phyloP scores from a whole-genome alignment of 2,797 vertebrate genomes.

The Cyclopterus lumpus region DNA sequence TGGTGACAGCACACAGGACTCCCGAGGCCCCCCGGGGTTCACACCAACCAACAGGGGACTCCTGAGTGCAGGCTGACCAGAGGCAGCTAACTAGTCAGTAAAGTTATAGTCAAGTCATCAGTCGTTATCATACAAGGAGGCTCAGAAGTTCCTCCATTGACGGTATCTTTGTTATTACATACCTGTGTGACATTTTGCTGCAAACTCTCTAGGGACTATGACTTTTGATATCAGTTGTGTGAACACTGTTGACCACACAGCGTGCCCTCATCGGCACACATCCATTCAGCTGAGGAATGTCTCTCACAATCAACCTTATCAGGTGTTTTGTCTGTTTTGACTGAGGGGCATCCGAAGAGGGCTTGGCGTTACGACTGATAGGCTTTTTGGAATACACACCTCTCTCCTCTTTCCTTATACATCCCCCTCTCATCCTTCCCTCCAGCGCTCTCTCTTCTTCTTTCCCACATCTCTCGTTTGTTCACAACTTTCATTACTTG shows the following conservation, averaged over 20 bases:
- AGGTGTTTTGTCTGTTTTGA: slow-evolving; percentile 81
- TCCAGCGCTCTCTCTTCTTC: neutral
- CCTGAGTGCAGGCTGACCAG: neutral
- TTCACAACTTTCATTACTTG: slow-evolving; percentile 13
- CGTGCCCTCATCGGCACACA: slow-evolving; percentile 66
- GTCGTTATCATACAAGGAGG: neutral
- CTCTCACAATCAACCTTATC: slow-evolving; percentile 78
- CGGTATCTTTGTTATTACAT: slow-evolving; percentile 11
- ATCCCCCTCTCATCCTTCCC: slow-evolving; percentile 18
- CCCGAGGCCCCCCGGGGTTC: neutral
- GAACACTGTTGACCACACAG: slow-evolving; percentile 68
- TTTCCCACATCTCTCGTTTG: neutral
- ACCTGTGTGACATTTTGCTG: slow-evolving; percentile 21
- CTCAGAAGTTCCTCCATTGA: neutral
- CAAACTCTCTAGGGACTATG: slow-evolving; percentile 12
- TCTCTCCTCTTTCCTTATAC: slow-evolving; percentile 30
- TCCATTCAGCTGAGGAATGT: slow-evolving; percentile 77
- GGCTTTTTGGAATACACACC: slow-evolving; percentile 67
- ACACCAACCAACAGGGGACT: neutral
- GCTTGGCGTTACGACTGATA: slow-evolving; percentile 68
- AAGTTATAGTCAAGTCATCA: neutral
- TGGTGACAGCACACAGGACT: neutral
- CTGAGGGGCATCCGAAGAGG: slow-evolving; percentile 75
- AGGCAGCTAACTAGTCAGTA: neutral
- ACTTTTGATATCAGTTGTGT: slow-evolving; percentile 52